Percentiles rank a stretch among this genome's conserved stretches.
Evolutionary conservation across 2,797 vertebrate genomes (phyloP).

Genomic region (Xerus rutilus): DNA sequence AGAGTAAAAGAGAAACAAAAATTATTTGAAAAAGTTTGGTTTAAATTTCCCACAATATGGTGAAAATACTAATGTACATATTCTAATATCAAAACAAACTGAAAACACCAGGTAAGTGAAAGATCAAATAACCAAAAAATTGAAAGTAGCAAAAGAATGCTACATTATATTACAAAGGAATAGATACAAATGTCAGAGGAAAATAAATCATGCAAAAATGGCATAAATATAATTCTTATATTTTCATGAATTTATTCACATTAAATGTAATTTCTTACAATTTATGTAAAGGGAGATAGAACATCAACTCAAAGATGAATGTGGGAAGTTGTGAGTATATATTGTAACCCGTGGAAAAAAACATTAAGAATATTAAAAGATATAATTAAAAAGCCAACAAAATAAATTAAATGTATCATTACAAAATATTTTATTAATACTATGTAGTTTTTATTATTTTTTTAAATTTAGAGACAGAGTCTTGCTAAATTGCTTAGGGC

Average conservation of each 20-base stretch:
- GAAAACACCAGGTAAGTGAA: neutral
- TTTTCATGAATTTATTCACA: neutral
- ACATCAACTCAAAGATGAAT: neutral
- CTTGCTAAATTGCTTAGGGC: too few relatives aligned
- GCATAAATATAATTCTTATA: neutral
- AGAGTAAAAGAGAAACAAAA: neutral
- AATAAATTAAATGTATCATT: neutral
- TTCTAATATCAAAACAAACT: neutral
- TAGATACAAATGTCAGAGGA: too few relatives aligned
- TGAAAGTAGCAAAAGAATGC: neutral
- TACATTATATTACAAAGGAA: neutral
- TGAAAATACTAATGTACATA: neutral
- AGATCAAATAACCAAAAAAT: neutral
- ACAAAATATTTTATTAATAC: slow-evolving; percentile 9
- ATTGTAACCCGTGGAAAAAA: neutral
- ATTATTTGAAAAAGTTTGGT: neutral
- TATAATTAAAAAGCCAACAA: neutral
- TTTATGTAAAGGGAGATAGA: neutral
- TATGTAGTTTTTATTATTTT: too few relatives aligned
- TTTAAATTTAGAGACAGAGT: too few relatives aligned
- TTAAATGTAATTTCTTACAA: neutral
- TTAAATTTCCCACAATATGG: neutral
- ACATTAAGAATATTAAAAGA: neutral
- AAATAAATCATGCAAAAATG: neutral
- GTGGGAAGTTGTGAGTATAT: neutral